Evolutionary conservation across 2,113 vertebrate genomes (phyloP).

Genomic region (Alces alces): DNA sequence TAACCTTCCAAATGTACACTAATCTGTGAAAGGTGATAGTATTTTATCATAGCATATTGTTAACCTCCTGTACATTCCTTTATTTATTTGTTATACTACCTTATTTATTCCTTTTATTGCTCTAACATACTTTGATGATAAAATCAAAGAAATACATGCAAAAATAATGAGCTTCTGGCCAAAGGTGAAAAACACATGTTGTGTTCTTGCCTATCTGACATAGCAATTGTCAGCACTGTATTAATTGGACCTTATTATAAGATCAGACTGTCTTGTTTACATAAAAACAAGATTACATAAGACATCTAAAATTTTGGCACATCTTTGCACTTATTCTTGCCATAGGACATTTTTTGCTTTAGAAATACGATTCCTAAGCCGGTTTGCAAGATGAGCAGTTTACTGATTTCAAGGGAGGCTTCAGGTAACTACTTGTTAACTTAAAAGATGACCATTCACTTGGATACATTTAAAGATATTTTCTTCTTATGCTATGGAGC

Average conservation of each 20-base stretch:
- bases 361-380: conserved; percentile 51
- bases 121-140: conserved; percentile 20
- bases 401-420: conserved; percentile 65
- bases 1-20: background rate
- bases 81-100: background rate
- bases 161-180: conserved; percentile 39
- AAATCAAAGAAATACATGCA: conserved; percentile 26
- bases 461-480: conserved; percentile 71
- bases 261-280: conserved; percentile 4
- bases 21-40: background rate
- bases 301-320: background rate
- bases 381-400: conserved; percentile 65
- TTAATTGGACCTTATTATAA: conserved; percentile 34
- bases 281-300: conserved; percentile 47
- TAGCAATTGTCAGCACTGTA: background rate
- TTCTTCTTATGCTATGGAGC: conserved; percentile 44
- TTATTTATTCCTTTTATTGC: conserved; percentile 43
- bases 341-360: conserved; percentile 45
- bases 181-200: conserved; percentile 20
- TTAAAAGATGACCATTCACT: conserved; percentile 70
- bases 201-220: background rate
- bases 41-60: background rate
- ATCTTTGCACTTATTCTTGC: conserved; percentile 35
- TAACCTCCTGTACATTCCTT: conserved; percentile 9
- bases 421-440: conserved; percentile 62